Base-by-base conservation (phyloP, 2,888 invertebrate species). In the Iphiclides podalirius region DNA sequence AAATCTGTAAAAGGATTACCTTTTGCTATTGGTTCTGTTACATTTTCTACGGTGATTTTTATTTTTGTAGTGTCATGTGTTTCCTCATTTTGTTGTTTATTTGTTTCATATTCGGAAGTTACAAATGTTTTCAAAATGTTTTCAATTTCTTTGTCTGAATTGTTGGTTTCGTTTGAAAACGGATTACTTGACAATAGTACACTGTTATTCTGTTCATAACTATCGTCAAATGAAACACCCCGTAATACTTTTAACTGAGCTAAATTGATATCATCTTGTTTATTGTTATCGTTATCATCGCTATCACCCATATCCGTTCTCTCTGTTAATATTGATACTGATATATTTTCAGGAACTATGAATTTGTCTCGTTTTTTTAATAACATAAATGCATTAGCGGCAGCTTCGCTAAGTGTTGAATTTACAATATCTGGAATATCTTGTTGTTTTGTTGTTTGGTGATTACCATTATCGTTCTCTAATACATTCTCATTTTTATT, bases 361-460 rank as follows among this genome's bases (percentile, higher is more conserved):
- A 78, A 70, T 59, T 78, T 81, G 50, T 80, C 73, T 47, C 71
- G 58, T 42, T 66, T 66, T 48, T 80, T 75, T 33, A 67, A 37
- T 49, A 70, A 52, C 33, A 66, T 54, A 51, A 72, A 78, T 2
- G 70, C 59, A 56, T 72, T 77, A 13, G 58, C 36, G 42, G 68
- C 70, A 0, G 60, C 54, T 26, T 87, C 87, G 41, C 56, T 70
- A 11, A 84, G 69, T 1, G 88, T 88, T 14, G 89, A 89, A 64
- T 89, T 88, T 1, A 89, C 81, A 47, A 89, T 74, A 55, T 89
- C 89, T 11, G 89, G 89, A 47, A 89, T 80, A 33, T 70, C 72
- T 64, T 72, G 70, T 55, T 76, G 70, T 48, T 55, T 70, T 60
- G 61, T 71, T 2, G 62, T 45, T 46, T 47, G 58, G 36, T 26